phyloP scores from a whole-genome alignment of 2,888 invertebrate genomes.

The Spisula solida region DNA sequence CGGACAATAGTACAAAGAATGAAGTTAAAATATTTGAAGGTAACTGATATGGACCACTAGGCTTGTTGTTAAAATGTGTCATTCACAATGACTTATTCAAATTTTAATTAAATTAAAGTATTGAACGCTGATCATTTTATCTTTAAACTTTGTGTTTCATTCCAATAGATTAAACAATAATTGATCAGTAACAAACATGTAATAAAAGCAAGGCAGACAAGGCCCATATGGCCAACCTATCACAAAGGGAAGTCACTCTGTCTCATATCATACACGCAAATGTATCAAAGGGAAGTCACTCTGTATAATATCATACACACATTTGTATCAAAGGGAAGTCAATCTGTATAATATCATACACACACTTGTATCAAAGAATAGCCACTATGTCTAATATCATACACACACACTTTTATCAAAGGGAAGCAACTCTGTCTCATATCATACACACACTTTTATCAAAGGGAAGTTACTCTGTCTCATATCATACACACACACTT shows the following conservation, averaged over 20 bases:
- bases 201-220: not conserved
- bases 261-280: too few relatives aligned
- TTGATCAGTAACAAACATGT: not conserved
- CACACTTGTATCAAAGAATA: not conserved
- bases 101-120: constrained; percentile 36
- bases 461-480: not conserved
- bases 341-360: too few relatives aligned
- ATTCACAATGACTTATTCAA: constrained; percentile 26
- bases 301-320: too few relatives aligned
- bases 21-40: constrained; percentile 13
- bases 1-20: constrained; percentile 19
- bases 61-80: constrained; percentile 32
- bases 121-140: not conserved
- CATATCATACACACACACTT: too few relatives aligned
- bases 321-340: too few relatives aligned
- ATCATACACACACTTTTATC: not conserved
- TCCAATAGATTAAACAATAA: not conserved
- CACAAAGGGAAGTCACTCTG: not conserved
- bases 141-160: not conserved
- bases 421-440: not conserved
- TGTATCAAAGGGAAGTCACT: too few relatives aligned
- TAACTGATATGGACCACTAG: constrained; percentile 10
- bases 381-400: not conserved
- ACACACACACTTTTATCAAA: not conserved
- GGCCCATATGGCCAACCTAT: too few relatives aligned